Evolutionary conservation across 2,797 vertebrate species (phyloP).

Genomic region (Pseudomugil gertrudae): DNA sequence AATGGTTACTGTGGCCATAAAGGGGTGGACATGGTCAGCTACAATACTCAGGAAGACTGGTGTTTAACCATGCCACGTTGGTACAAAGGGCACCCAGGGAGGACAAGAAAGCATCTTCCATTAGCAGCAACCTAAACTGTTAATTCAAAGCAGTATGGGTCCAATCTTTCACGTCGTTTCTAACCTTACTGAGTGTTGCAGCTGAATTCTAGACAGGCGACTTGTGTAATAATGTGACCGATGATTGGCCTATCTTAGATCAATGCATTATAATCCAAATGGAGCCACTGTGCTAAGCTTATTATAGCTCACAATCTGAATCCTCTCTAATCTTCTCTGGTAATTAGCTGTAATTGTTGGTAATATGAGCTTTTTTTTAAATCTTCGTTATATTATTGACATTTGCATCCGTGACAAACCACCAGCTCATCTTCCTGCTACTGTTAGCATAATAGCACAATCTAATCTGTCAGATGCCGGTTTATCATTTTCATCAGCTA

Average conservation of each 20-base stretch:
- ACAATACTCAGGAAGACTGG: too few species aligned
- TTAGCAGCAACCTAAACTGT: not conserved
- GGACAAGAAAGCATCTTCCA: too few species aligned
- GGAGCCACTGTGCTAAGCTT: not conserved
- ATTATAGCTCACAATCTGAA: not conserved
- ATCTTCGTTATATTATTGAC: not conserved
- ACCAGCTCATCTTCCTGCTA: not conserved
- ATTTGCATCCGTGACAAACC: not conserved
- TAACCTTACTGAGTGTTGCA: not conserved
- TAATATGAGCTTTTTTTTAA: not conserved
- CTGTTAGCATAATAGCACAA: not conserved
- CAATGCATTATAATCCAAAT: not conserved
- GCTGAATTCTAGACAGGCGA: not conserved
- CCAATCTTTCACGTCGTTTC: not conserved
- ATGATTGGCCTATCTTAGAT: not conserved
- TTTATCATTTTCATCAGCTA: not conserved
- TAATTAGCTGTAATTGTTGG: constrained; percentile 2
- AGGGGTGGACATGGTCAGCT: constrained; percentile 22
- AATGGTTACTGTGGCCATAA: constrained; percentile 1
- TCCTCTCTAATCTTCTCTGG: not conserved
- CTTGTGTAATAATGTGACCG: not conserved
- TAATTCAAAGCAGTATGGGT: not conserved
- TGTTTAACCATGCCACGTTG: too few species aligned
- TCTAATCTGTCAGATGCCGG: not conserved
- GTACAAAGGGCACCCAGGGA: too few species aligned